Evolutionary conservation across 2,888 invertebrate species (phyloP), one percentile per base, ranked within the genome.

Genomic region (Diaprepes abbreviatus): DNA sequence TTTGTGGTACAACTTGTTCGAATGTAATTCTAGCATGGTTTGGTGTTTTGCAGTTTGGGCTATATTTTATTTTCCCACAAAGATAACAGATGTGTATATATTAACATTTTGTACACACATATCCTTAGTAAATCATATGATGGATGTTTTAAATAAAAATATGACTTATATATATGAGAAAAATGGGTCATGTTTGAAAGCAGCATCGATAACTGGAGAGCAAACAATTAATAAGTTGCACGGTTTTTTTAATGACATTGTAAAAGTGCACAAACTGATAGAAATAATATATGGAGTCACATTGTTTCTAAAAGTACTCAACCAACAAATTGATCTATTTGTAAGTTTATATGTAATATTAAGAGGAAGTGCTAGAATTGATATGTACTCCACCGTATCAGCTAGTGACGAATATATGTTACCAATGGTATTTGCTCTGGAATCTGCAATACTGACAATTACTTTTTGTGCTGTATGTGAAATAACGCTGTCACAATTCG

Each of bases 251-350:
- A 45, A 70, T 21, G 66, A 73, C 12, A 60, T 74, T n/a, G 14
- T 74, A n/a, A 52, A 55, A 21, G 63, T 71, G 16, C 66, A 43
- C n/a, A 65, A 62, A 50, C 66, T 74, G 38, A 55, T 74, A 17
- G 72, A 74, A 59, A 54, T 50, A 17, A 69, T 77, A 24, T 73
- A 70, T 57, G 74, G 74, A 16, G 16, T 77, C n/a, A 73, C 74
- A n/a, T 21, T 77, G 28, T 45, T 75, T 38, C 40, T 77, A 19
- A 73, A 72, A 33, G 69, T 74, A 14, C 48, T 72, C 1, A 75
- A 69, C 66, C 74, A 74, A 59, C 74, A 75, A 55, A 68, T 77
- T n/a, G 69, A 66, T 16, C 72, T 75, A 28, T 77, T 77, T 38
- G 68, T 70, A 57, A 70, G 59, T 17, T 54, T 74, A 16, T 75